Percentiles rank a stretch among this genome's conserved stretches.
These are phyloP conservation scores for Amphiprion percula DNA, from an alignment of 2,113 vertebrate species.

Conservation along the genomic window DNA sequence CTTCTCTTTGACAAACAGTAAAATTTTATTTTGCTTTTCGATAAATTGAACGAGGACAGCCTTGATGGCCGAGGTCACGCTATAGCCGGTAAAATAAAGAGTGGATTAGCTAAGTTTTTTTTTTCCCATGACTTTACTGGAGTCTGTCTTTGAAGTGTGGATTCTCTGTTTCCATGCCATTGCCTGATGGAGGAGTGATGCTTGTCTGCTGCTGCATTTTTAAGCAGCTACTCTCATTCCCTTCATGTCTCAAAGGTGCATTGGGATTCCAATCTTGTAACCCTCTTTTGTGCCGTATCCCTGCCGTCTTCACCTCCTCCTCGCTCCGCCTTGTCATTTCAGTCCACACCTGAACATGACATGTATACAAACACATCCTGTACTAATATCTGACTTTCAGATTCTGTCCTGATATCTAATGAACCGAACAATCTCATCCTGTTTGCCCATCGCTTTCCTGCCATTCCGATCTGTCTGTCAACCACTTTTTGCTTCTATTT, in stretches of 20 bases:
- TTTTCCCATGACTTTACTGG: neutral
- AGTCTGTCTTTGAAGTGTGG: slow-evolving; percentile 50
- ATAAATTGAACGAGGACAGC: slow-evolving; percentile 23
- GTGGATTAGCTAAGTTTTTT: neutral
- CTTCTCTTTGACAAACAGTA: slow-evolving; percentile 18
- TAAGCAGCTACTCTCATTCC: slow-evolving; percentile 57
- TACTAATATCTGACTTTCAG: neutral
- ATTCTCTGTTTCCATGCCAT: slow-evolving; percentile 21
- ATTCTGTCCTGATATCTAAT: neutral
- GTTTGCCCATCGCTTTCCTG: neutral
- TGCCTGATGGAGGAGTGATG: slow-evolving; percentile 30
- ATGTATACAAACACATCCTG: neutral
- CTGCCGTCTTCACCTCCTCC: neutral
- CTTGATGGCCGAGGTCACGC: neutral
- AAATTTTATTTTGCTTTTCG: slow-evolving; percentile 23
- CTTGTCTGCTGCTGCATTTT: slow-evolving; percentile 53
- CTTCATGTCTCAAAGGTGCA: slow-evolving; percentile 50
- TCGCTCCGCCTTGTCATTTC: slow-evolving; percentile 1
- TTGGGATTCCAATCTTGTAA: slow-evolving; percentile 65
- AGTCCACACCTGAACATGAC: slow-evolving; percentile 34
- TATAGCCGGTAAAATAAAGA: slow-evolving; percentile 10
- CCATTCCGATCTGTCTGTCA: neutral
- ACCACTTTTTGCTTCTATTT: slow-evolving; percentile 8
- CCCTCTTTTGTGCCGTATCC: slow-evolving; percentile 15
- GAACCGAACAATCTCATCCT: slow-evolving; percentile 2